Percentiles rank a stretch among this genome's conserved stretches.
phyloP scores from a whole-genome alignment of 2,888 invertebrate species.

The Callinectes sapidus region DNA sequence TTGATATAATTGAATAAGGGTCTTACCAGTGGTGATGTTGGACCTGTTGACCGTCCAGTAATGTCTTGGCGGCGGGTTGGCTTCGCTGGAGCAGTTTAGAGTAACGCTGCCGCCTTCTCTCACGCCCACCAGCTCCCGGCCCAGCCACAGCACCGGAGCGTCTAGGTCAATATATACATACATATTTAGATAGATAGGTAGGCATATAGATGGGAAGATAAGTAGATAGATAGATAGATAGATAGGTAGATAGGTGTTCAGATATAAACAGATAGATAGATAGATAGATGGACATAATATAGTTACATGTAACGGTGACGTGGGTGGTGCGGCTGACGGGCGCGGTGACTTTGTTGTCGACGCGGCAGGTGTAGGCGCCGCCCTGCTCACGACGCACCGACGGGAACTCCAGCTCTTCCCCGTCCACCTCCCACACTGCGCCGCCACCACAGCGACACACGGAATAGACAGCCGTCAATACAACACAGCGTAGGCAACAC shows the following conservation, averaged over 20 bases:
- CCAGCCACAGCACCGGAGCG: constrained; percentile 70
- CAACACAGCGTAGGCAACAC: neutral
- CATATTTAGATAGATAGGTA: too few relatives aligned
- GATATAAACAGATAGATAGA: neutral
- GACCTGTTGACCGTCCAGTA: constrained; percentile 59
- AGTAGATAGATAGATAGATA: neutral
- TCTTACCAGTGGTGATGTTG: constrained; percentile 53
- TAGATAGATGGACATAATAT: neutral
- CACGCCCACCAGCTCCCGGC: constrained; percentile 65
- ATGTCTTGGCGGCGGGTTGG: constrained; percentile 63
- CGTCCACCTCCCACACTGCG: constrained; percentile 65
- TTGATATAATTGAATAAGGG: too few relatives aligned
- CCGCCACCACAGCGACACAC: neutral
- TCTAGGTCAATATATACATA: constrained; percentile 35
- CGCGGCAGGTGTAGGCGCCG: constrained; percentile 67
- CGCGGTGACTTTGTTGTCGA: constrained; percentile 63
- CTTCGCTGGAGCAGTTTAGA: constrained; percentile 70
- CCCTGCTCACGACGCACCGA: constrained; percentile 64
- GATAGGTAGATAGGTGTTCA: too few relatives aligned
- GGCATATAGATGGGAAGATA: neutral
- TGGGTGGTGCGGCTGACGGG: constrained; percentile 69
- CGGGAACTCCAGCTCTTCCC: constrained; percentile 55
- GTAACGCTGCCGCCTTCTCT: constrained; percentile 55
- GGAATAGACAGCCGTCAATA: neutral
- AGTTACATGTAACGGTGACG: constrained; percentile 69